Percentiles rank a stretch among this genome's conserved stretches.
Evolutionary conservation across 2,888 invertebrate genomes (phyloP).

Genomic region (Torymus auratus): DNA sequence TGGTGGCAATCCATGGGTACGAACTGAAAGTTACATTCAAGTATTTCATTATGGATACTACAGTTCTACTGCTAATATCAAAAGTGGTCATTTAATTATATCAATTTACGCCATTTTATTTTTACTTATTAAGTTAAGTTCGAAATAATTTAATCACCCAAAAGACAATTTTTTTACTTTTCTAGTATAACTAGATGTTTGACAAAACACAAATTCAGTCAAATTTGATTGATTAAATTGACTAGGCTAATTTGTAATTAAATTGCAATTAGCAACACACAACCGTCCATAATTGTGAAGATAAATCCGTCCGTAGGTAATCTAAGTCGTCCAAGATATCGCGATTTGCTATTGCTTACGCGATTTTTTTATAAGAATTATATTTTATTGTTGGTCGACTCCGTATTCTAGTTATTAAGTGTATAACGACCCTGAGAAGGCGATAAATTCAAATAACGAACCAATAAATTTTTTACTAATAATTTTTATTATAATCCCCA

Average conservation of each 20-base stretch:
- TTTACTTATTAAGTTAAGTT: background rate
- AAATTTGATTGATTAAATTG: slow-evolving; percentile 1
- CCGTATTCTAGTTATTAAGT: background rate
- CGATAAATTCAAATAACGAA: no score
- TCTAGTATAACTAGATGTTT: background rate
- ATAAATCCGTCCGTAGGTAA: no score
- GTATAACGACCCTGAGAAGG: slow-evolving; percentile 10
- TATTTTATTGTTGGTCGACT: background rate
- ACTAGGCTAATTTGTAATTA: background rate
- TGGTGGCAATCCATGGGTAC: slow-evolving; percentile 90
- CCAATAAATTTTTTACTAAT: no score
- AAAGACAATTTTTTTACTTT: background rate
- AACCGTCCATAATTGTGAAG: slow-evolving; percentile 9
- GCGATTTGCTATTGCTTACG: slow-evolving; percentile 15
- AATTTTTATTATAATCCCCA: no score
- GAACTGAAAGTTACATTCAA: slow-evolving; percentile 84
- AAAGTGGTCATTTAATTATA: no score
- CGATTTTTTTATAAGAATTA: slow-evolving; percentile 5
- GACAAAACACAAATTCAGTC: no score
- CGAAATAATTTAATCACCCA: no score
- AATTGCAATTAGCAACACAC: no score
- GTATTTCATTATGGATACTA: slow-evolving; percentile 82
- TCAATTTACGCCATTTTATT: background rate
- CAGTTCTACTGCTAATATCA: slow-evolving; percentile 29
- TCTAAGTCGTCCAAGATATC: background rate